Evolutionary conservation across 2,113 vertebrate genomes (phyloP).

Genomic region (Setophaga kirtlandii): DNA sequence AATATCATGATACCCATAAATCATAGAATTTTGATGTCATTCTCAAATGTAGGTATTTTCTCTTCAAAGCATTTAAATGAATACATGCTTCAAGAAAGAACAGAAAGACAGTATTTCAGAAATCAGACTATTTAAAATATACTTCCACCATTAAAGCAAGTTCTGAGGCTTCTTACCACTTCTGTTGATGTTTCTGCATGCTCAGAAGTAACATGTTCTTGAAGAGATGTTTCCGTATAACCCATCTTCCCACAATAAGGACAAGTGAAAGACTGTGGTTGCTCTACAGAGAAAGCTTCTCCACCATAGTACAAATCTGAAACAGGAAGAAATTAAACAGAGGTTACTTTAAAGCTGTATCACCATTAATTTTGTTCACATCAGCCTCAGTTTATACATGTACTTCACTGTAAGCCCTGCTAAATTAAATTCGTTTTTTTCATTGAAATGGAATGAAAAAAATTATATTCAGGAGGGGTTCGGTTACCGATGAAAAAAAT

Average conservation of each 20-base stretch:
- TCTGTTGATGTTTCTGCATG: slow-evolving; percentile 97
- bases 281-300: slow-evolving; percentile 98
- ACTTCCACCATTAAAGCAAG: neutral
- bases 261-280: slow-evolving; percentile 98
- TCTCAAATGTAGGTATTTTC: neutral
- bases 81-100: neutral
- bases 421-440: neutral
- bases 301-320: slow-evolving; percentile 99
- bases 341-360: neutral
- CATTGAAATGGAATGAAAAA: neutral
- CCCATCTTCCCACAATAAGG: slow-evolving; percentile 98
- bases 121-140: neutral
- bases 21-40: neutral
- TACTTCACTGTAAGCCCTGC: neutral
- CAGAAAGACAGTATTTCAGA: neutral
- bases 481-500: neutral
- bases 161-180: slow-evolving; percentile 85
- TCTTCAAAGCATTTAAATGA: neutral
- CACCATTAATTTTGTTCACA: neutral
- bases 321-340: neutral
- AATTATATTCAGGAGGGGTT: neutral
- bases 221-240: slow-evolving; percentile 81
- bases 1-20: neutral
- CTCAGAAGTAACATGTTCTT: slow-evolving; percentile 97
- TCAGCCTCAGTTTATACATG: neutral